Evolutionary conservation across 2,888 invertebrate species (phyloP), one percentile per base, ranked within the genome.

Genomic region (Morpho helenor): DNA sequence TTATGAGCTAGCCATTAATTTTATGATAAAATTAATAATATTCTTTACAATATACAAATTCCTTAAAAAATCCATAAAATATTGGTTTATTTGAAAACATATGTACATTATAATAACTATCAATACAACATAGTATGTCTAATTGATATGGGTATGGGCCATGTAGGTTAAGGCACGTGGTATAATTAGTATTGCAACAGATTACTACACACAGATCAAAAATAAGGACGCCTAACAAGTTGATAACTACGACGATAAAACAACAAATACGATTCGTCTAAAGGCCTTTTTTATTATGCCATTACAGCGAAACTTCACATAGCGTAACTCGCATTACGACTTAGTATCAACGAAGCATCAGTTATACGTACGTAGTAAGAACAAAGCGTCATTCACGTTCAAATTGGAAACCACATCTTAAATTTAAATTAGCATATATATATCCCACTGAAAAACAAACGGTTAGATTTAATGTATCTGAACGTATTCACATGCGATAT

Each of bases 41-140:
- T 84, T 89, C 88, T 91, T 86, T 91, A 91, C 91, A 91, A 91
- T 91, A 89, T 91, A 91, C 91, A 91, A 89, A 84, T 87, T 84
- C 83, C 84, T 90, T 84, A 88, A 84, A 88, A 85, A 83, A 84
- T 87, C 87, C 87, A 90, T 91, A 90, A 86, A 90, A 89, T 91
- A 91, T 88, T 84, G 85, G 84, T 87, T 84, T 85, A 85, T 85
- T 86, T 84, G 72, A 87, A 90, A 87, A 88, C 84, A 83, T 91
- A 90, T 89, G 84, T 89, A 89, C 88, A 88, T 82, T 86, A 85
- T 74, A 79, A 81, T 84, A 82, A 84, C 79, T 85, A 84, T 80
- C 79, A 82, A 86, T 88, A 86, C 83, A 77, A 83, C 76, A 77
- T 78, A 77, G 75, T 81, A 84, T 76, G 82, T 80, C 84, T 87